These are phyloP conservation scores for Sceloporus tristichus DNA, from an alignment of 2,113 vertebrate genomes.

Conservation along the genomic window DNA sequence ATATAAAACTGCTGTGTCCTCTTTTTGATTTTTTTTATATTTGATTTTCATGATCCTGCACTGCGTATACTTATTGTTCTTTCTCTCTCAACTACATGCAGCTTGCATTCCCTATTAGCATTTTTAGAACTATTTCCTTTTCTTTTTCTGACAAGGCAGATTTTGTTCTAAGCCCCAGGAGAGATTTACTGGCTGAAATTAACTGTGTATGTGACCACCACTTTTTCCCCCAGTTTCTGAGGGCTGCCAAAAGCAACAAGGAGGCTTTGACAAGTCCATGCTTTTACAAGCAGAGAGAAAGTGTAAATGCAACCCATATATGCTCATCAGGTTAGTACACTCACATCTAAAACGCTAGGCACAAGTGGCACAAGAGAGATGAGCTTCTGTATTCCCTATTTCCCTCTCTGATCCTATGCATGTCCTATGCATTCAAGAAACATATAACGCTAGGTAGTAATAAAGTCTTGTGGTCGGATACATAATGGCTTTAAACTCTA, in stretches of 20 bases:
- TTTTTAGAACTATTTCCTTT: fast-evolving
- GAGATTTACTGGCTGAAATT: constrained; percentile 3
- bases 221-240: constrained; percentile 6
- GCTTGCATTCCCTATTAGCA: fast-evolving
- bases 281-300: not conserved
- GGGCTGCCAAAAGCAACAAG: not conserved
- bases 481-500: not conserved
- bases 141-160: constrained; percentile 7
- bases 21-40: not conserved
- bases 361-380: not conserved
- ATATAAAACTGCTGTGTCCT: constrained; percentile 36
- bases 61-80: not conserved
- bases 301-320: not conserved
- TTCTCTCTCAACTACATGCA: not conserved
- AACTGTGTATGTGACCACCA: not conserved
- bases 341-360: constrained; percentile 1
- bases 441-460: not conserved
- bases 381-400: not conserved
- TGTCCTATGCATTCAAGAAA: constrained; percentile 5
- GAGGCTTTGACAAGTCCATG: not conserved
- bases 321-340: constrained; percentile 13
- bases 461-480: constrained; percentile 24
- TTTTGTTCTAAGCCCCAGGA: not conserved
- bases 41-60: constrained; percentile 20
- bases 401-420: constrained; percentile 23